Percentiles rank a stretch among this genome's conserved stretches.
These are phyloP conservation scores for Sinella curviseta DNA, from an alignment of 1,140 invertebrate species.

Conservation along the genomic window DNA sequence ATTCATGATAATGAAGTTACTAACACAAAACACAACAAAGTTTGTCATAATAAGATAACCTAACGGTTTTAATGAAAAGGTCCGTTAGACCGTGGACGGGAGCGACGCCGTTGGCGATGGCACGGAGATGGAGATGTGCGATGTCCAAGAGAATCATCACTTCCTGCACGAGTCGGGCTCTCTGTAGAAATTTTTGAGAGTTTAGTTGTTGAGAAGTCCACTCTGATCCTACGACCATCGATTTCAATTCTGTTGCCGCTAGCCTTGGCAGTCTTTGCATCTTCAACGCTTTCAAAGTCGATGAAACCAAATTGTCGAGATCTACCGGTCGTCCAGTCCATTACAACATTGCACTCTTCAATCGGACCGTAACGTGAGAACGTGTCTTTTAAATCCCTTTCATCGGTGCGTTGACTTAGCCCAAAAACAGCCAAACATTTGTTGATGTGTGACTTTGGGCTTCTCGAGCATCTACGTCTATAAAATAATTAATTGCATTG, in stretches of 20 bases:
- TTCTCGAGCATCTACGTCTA: constrained; percentile 55
- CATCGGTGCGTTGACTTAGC: constrained; percentile 86
- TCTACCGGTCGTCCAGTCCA: constrained; percentile 81
- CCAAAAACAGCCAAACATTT: constrained; percentile 93
- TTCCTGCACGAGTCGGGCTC: constrained; percentile 68
- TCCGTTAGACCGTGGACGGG: constrained; percentile 77
- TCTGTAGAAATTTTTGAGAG: constrained; percentile 97
- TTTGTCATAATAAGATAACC: too few species aligned
- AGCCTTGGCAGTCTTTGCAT: constrained; percentile 92
- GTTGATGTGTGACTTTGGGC: constrained; percentile 65
- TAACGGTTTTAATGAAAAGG: too few species aligned
- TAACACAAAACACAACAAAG: too few species aligned
- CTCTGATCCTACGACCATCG: constrained; percentile 85
- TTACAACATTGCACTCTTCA: constrained; percentile 91
- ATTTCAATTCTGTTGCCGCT: constrained; percentile 90
- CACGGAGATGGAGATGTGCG: constrained; percentile 67
- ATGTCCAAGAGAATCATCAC: constrained; percentile 51
- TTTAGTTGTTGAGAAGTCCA: constrained; percentile 97
- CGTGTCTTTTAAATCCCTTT: constrained; percentile 88
- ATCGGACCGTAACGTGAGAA: constrained; percentile 90
- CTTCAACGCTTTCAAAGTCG: constrained; percentile 84
- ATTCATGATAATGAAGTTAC: too few species aligned
- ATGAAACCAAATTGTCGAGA: constrained; percentile 97
- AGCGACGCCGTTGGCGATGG: constrained; percentile 64
- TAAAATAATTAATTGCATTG: too few species aligned